Evolutionary conservation across 2,888 invertebrate genomes (phyloP).

Genomic region (Aromia moschata): DNA sequence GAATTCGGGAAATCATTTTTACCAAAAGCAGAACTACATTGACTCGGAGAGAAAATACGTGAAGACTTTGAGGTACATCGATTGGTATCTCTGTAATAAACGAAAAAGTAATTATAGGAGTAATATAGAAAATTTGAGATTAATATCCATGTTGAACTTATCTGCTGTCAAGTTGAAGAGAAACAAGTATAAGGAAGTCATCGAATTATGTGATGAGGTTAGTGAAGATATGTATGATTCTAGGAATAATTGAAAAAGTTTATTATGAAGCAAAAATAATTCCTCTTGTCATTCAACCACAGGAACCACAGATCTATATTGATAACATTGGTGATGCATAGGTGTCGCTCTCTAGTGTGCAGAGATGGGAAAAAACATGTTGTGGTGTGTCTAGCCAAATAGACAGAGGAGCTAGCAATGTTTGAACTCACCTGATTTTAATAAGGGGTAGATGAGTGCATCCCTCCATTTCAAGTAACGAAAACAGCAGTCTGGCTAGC

Average conservation of each 20-base stretch:
- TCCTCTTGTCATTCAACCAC: too few species aligned
- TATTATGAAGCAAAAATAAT: too few species aligned
- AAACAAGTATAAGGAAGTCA: constrained; percentile 69
- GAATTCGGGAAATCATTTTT: constrained; percentile 77
- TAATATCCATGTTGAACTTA: constrained; percentile 73
- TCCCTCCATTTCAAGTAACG: too few species aligned
- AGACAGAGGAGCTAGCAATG: too few species aligned
- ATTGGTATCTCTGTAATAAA: constrained; percentile 60
- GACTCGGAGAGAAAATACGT: constrained; percentile 80
- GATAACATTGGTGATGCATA: too few species aligned
- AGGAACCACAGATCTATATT: not conserved
- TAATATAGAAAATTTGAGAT: constrained; percentile 58
- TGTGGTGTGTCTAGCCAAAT: too few species aligned
- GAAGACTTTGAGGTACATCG: constrained; percentile 80
- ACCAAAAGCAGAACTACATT: constrained; percentile 68
- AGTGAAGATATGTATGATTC: constrained; percentile 27
- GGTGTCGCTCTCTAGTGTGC: too few species aligned
- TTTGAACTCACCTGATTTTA: too few species aligned
- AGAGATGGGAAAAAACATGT: too few species aligned
- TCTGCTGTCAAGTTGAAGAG: constrained; percentile 79
- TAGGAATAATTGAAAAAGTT: not conserved
- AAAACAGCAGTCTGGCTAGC: too few species aligned
- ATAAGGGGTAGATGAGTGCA: too few species aligned
- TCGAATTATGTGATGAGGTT: constrained; percentile 75
- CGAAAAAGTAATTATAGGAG: constrained; percentile 29